Percentiles rank a stretch among this genome's conserved stretches.
Evolutionary conservation across 2,797 vertebrate species (phyloP).

Genomic region (Australoheros facetus): DNA sequence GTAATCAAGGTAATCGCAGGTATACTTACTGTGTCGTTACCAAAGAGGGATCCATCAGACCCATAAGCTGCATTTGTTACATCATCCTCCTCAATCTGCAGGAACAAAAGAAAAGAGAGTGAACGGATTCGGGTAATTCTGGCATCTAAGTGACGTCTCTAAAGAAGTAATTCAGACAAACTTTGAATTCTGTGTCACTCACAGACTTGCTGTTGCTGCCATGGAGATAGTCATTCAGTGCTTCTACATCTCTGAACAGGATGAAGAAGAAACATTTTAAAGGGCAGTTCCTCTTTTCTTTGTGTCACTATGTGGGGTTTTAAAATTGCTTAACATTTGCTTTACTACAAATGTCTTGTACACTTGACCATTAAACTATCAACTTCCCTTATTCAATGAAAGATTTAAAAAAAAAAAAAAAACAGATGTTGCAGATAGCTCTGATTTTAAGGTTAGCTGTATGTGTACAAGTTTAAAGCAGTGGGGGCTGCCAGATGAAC

Average conservation of each 20-base stretch:
- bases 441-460: neutral
- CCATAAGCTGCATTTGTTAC: constrained; percentile 91
- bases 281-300: neutral
- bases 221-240: constrained; percentile 97
- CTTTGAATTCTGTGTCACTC: constrained; percentile 75
- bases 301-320: neutral
- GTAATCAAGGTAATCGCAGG: neutral
- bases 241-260: constrained; percentile 92
- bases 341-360: neutral
- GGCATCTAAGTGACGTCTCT: neutral
- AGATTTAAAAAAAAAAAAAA: neutral
- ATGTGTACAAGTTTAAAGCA: neutral
- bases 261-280: neutral
- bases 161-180: neutral
- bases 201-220: constrained; percentile 96
- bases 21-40: constrained; percentile 88
- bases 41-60: constrained; percentile 92
- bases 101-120: constrained; percentile 19
- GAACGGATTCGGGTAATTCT: neutral
- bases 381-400: constrained; percentile 10
- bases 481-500: neutral
- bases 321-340: neutral
- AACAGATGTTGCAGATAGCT: neutral
- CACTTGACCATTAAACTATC: neutral
- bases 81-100: constrained; percentile 91